These are phyloP conservation scores for Anabacerthia variegaticeps DNA, from an alignment of 2,797 vertebrate genomes.

Conservation along the genomic window DNA sequence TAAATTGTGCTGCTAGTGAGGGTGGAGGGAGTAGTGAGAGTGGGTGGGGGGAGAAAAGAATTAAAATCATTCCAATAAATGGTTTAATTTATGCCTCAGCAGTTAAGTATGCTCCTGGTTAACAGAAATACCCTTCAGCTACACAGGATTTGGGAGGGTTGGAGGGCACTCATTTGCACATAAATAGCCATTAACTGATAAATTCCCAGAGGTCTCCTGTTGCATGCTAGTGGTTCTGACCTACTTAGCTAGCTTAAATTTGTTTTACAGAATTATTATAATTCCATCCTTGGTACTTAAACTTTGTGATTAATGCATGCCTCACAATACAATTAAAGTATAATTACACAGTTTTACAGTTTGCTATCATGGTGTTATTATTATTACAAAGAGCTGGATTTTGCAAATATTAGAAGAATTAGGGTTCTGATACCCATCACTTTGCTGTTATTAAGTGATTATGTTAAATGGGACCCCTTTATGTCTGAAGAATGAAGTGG, in stretches of 20 bases:
- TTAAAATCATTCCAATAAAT: conserved; percentile 83
- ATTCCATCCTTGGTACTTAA: conserved; percentile 91
- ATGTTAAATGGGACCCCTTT: conserved; percentile 78
- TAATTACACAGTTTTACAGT: conserved; percentile 92
- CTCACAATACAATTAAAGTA: conserved; percentile 94
- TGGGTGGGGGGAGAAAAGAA: conserved; percentile 62
- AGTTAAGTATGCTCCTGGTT: conserved; percentile 86
- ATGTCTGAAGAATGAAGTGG: conserved; percentile 74
- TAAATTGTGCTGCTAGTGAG: conserved; percentile 71
- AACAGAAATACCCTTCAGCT: conserved; percentile 92
- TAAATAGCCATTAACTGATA: conserved; percentile 92
- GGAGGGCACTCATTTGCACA: conserved; percentile 96
- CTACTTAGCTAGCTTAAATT: conserved; percentile 92
- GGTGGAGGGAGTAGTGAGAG: conserved; percentile 40
- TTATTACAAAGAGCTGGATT: conserved; percentile 88
- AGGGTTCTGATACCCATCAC: conserved; percentile 83
- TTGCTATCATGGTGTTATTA: conserved; percentile 87
- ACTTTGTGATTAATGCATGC: conserved; percentile 96
- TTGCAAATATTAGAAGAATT: conserved; percentile 94
- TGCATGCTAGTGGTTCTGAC: conserved; percentile 90
- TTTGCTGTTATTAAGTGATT: conserved; percentile 81
- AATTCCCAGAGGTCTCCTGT: conserved; percentile 88
- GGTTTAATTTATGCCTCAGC: conserved; percentile 83
- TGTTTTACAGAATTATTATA: conserved; percentile 94
- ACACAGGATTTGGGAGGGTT: conserved; percentile 87